Base-by-base conservation (phyloP, 2,113 vertebrate species). In the Falco punctatus region DNA sequence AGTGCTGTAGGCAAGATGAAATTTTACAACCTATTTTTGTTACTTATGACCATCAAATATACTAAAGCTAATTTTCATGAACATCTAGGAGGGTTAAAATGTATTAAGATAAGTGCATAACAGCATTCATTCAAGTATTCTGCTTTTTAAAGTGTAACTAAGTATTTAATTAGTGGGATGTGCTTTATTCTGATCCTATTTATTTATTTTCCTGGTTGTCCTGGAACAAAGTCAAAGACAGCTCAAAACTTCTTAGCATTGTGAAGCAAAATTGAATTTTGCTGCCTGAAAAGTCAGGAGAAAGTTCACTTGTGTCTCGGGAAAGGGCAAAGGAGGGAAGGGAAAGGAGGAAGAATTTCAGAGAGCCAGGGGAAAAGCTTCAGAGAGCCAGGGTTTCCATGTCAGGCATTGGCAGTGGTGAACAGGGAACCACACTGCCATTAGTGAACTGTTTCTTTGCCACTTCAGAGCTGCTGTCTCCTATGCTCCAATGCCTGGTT, bases 381-480 rank as follows among this genome's bases (percentile, higher is more conserved):
- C n/a, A 18, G 78, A 49, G 46, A 21, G 10, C 40, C 5, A 15
- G 15, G 18, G 27, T 21, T 86, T 26, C 51, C 13, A 32, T 10
- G n/a, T 13, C 70, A 38, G 51, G 44, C 5, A 3, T 48, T 62
- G 27, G 5, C n/a, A 30, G n/a, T 8, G 23, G 49, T 0, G 0
- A 35, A 27, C 7, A 26, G 48, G 52, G 30, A 65, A 17, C 32
- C 10, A 1, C 27, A 1, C 27, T 49, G 48, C 48, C 14, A 0
- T 3, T 2, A 38, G 18, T 6, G 35, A 18, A 24, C 55, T 18
- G 49, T 38, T 55, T 30, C 22, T 35, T 38, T 30, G 16, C 54
- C 2, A 0, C 40, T n/a, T 64, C 46, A 35, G 17, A 51, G 67
- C 40, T 3, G 3, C 32, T 18, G 8, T 23, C 46, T 51, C 51